These are phyloP conservation scores for Sphaeramia orbicularis DNA, from an alignment of 2,797 vertebrate species.

Conservation along the genomic window DNA sequence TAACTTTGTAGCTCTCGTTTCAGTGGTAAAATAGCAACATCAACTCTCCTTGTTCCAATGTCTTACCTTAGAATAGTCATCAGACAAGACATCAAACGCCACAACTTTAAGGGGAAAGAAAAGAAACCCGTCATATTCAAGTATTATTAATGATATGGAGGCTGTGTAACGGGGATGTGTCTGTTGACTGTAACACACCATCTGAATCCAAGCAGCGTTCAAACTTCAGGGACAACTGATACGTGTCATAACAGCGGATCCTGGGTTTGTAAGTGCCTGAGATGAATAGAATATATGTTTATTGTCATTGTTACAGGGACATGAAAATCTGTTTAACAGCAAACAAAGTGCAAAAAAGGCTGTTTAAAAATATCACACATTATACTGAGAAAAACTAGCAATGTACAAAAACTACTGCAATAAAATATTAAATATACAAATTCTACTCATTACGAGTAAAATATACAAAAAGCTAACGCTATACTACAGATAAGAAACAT, in stretches of 20 bases:
- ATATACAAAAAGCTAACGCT: not conserved
- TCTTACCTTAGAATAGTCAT: slow-evolving; percentile 98
- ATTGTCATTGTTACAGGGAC: too few species aligned
- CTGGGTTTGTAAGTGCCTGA: slow-evolving; percentile 97
- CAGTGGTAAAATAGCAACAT: not conserved
- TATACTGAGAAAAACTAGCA: too few species aligned
- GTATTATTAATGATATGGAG: not conserved
- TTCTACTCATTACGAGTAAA: not conserved
- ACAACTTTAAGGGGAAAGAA: slow-evolving; percentile 86
- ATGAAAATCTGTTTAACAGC: too few species aligned
- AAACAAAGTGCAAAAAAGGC: not conserved
- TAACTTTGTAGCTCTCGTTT: too few species aligned
- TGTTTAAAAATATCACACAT: too few species aligned
- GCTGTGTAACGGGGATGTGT: not conserved
- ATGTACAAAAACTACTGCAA: not conserved
- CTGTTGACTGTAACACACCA: slow-evolving; percentile 77
- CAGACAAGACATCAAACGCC: slow-evolving; percentile 96
- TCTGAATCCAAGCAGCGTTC: slow-evolving; percentile 98
- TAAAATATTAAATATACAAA: not conserved
- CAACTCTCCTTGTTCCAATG: not conserved
- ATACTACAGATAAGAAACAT: too few species aligned
- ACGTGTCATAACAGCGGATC: slow-evolving; percentile 95
- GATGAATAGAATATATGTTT: slow-evolving; percentile 27
- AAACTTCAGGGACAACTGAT: slow-evolving; percentile 97
- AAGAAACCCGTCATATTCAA: slow-evolving; percentile 3